Conservation (phyloP, 2,797 vertebrate species). For the Myotis findleyi region DNA sequence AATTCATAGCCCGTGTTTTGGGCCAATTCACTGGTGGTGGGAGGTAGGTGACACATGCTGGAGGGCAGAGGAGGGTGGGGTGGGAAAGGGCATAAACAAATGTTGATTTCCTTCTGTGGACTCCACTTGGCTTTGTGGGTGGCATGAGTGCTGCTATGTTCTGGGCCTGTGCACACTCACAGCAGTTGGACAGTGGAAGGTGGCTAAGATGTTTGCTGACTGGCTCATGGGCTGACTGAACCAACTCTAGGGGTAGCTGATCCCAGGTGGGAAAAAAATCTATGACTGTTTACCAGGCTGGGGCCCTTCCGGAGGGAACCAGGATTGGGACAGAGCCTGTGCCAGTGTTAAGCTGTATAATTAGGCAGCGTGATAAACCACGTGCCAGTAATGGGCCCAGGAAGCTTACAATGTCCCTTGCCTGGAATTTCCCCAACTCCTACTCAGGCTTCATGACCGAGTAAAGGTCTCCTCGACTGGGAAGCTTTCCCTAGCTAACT, state of each 20-base stretch:
- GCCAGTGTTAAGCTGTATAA: background rate
- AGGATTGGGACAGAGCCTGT: background rate
- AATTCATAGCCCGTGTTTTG: background rate
- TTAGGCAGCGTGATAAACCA: background rate
- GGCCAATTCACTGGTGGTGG: background rate
- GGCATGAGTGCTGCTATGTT: background rate
- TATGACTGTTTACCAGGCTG: background rate
- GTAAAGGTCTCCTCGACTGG: background rate
- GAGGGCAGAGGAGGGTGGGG: background rate
- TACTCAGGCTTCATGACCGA: conserved; percentile 45
- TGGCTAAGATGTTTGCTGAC: background rate
- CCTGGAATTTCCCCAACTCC: background rate
- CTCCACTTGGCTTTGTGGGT: background rate
- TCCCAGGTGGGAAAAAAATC: background rate
- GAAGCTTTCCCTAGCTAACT: conserved; percentile 8
- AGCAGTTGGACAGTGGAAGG: background rate
- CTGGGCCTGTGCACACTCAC: background rate
- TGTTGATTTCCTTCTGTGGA: background rate
- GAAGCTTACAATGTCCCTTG: background rate
- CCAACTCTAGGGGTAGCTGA: background rate
- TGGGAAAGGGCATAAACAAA: background rate
- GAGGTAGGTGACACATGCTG: too few relatives aligned
- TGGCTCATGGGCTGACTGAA: background rate
- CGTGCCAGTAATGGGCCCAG: background rate
- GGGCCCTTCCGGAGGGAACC: background rate